Base-by-base conservation (phyloP, 2,113 vertebrate genomes). In the Lanius ludovicianus region DNA sequence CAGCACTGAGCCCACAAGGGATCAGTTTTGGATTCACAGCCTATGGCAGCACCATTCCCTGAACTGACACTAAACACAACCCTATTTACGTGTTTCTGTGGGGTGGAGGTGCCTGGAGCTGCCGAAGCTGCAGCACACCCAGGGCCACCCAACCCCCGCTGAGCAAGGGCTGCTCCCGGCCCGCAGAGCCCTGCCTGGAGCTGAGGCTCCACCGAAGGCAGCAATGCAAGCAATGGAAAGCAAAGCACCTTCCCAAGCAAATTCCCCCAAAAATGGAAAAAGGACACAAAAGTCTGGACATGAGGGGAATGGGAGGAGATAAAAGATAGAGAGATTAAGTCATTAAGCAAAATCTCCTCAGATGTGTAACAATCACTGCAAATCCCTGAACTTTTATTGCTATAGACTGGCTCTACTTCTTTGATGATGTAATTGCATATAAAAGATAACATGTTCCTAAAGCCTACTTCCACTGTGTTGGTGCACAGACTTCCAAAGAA, bases 41-140 rank as follows among this genome's bases (percentile, higher is more conserved):
- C n/a, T 1, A 2, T 0, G n/a, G 74, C 39, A 50, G 73, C 55
- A 19, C 9, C 3, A 1, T 3, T 8, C 2, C 6, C 46, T 2
- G 33, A 6, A 39, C 4, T 0, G 2, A 3, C 73, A 39, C 5
- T 1, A 9, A 50, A 33, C 15, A 50, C 15, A 28, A 30, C 14
- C 47, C 23, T 0, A 6, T 13, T 31, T 16, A 3, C 19, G 0
- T 1, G 2, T 20, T 30, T 23, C 62, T 52, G 15, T 2, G 30
- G 27, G 57, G 11, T 25, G 39, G 0, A 47, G 0, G 39, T 1
- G 28, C 35, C 15, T 13, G 52, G 46, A 33, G 5, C 39, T 28
- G 52, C 19, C 59, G 3, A 5, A 49, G 82, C 57, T 11, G 25
- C 39, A 27, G 79, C 80, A 27, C 42, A 3, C 1, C 27, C 39